These are phyloP conservation scores for Botia kubotai DNA, from an alignment of 2,797 vertebrate species.

Conservation along the genomic window DNA sequence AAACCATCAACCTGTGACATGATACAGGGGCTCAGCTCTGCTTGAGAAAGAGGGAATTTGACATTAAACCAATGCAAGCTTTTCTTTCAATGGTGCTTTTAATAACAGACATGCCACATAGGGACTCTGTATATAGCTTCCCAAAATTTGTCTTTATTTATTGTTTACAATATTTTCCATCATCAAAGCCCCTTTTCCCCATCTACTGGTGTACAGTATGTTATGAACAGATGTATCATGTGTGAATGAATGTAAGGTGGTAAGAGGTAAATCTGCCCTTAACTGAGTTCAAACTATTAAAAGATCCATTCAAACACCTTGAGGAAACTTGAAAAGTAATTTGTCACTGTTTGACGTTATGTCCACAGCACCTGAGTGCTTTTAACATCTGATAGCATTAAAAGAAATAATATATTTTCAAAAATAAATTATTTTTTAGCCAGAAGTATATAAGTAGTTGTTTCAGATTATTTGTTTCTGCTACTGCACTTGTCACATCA, in stretches of 20 bases:
- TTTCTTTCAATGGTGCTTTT: slow-evolving; percentile 73
- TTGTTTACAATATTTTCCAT: slow-evolving; percentile 63
- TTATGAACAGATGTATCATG: background rate
- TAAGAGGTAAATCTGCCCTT: background rate
- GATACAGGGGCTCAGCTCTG: slow-evolving; percentile 66
- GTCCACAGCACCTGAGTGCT: slow-evolving; percentile 9
- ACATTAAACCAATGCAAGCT: slow-evolving; percentile 68
- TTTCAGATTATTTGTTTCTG: slow-evolving; percentile 40
- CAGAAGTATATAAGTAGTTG: slow-evolving; percentile 74
- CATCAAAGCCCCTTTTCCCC: slow-evolving; percentile 61
- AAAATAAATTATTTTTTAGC: slow-evolving; percentile 52
- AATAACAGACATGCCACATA: slow-evolving; percentile 64
- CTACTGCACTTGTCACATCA: background rate
- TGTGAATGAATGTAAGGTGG: background rate
- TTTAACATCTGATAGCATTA: slow-evolving; percentile 41
- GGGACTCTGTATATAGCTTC: slow-evolving; percentile 76
- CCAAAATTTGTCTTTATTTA: slow-evolving; percentile 67
- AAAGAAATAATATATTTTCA: slow-evolving; percentile 46
- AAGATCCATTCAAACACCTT: no score
- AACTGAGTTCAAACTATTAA: no score
- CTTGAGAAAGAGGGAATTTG: slow-evolving; percentile 65
- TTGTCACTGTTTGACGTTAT: no score
- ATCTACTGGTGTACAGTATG: slow-evolving; percentile 52
- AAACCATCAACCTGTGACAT: slow-evolving; percentile 56
- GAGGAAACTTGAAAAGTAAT: no score